These are phyloP conservation scores for Urechis unicinctus DNA, from an alignment of 2,888 invertebrate genomes.

Conservation along the genomic window DNA sequence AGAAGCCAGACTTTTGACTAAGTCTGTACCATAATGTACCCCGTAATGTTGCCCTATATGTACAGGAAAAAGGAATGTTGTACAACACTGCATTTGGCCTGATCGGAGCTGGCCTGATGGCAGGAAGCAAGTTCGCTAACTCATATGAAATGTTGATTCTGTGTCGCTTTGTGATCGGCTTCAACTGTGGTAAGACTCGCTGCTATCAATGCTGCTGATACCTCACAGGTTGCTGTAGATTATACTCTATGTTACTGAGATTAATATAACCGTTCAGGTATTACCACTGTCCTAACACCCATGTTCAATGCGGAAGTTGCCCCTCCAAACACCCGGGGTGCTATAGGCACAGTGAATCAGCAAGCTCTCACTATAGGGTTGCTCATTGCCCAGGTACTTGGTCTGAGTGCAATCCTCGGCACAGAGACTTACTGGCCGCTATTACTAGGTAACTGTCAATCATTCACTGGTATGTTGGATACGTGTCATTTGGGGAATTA, in stretches of 20 bases:
- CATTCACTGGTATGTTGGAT: neutral
- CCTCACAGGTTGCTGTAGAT: neutral
- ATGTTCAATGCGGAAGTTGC: slow-evolving; percentile 99
- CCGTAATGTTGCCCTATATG: too few species aligned
- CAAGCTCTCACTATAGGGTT: slow-evolving; percentile 92
- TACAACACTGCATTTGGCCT: slow-evolving; percentile 90
- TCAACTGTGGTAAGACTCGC: slow-evolving; percentile 78
- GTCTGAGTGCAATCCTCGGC: slow-evolving; percentile 90
- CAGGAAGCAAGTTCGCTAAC: slow-evolving; percentile 83
- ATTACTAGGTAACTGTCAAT: slow-evolving; percentile 70
- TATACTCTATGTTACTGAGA: neutral
- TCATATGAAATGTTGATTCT: slow-evolving; percentile 95
- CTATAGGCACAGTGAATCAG: slow-evolving; percentile 78
- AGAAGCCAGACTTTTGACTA: too few species aligned
- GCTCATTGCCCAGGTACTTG: slow-evolving; percentile 87
- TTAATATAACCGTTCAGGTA: too few species aligned
- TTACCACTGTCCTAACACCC: slow-evolving; percentile 94
- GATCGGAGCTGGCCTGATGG: slow-evolving; percentile 89
- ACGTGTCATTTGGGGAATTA: too few species aligned
- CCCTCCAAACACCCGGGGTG: slow-evolving; percentile 87
- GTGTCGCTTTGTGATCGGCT: slow-evolving; percentile 94
- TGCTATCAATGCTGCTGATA: too few species aligned
- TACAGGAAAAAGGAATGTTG: slow-evolving; percentile 82
- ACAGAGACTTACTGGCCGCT: slow-evolving; percentile 92
- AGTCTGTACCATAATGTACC: too few species aligned